Evolutionary conservation across 1,140 invertebrate species (phyloP).

Genomic region (Manduca sexta): DNA sequence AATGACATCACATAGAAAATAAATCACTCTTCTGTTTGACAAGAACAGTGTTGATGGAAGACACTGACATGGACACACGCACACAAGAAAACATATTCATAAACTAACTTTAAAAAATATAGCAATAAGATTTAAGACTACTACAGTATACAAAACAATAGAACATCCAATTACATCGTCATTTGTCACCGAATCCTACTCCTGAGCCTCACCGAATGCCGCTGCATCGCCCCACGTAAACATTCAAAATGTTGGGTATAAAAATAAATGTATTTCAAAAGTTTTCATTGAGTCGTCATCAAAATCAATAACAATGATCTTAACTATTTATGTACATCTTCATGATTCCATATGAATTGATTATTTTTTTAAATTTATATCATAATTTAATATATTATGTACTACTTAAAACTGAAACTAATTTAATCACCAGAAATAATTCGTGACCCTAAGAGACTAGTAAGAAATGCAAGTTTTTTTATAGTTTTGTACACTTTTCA

Average conservation of each 20-base stretch:
- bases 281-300: constrained; percentile 31
- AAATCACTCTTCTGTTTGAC: constrained; percentile 28
- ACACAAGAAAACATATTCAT: constrained; percentile 3
- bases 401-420: constrained; percentile 6
- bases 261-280: constrained; percentile 63
- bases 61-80: constrained; percentile 31
- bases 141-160: constrained; percentile 14
- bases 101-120: constrained; percentile 8
- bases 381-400: not conserved
- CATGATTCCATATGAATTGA: constrained; percentile 14
- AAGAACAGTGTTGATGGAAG: constrained; percentile 59
- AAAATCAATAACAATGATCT: constrained; percentile 39
- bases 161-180: constrained; percentile 18
- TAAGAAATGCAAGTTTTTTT: constrained; percentile 66
- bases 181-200: constrained; percentile 13
- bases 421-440: constrained; percentile 24
- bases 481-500: constrained; percentile 67
- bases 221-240: constrained; percentile 33
- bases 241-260: constrained; percentile 67
- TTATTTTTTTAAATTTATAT: not conserved
- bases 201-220: too few relatives aligned
- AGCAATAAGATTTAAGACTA: constrained; percentile 7
- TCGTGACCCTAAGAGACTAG: constrained; percentile 67
- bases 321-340: constrained; percentile 27
- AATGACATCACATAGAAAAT: constrained; percentile 46